These are phyloP conservation scores for Umimayanthus kanabou DNA, from an alignment of 92 coral and sea anemone genomes.

Conservation along the genomic window DNA sequence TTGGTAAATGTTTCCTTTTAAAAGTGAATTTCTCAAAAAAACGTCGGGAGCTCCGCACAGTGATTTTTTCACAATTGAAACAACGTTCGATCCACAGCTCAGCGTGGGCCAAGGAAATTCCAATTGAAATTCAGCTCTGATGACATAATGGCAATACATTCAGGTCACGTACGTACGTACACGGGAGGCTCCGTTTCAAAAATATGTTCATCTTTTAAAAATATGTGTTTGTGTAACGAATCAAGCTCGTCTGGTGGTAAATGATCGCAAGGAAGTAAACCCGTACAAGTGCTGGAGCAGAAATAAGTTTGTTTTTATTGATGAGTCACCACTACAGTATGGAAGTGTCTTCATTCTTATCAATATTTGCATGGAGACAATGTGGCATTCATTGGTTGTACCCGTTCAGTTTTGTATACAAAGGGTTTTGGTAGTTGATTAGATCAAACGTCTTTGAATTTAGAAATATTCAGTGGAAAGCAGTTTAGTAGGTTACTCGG, in stretches of 20 bases:
- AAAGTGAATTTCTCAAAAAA: not conserved
- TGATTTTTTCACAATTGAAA: not conserved
- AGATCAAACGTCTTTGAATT: no score
- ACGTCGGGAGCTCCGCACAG: not conserved
- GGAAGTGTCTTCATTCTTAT: not conserved
- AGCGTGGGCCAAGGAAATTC: not conserved
- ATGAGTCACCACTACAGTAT: not conserved
- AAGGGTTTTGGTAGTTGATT: no score
- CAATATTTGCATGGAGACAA: slow-evolving; percentile 4
- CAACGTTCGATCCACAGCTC: not conserved
- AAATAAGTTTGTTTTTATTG: no score
- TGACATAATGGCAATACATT: not conserved
- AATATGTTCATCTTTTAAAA: no score
- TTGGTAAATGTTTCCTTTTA: not conserved
- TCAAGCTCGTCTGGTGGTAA: not conserved
- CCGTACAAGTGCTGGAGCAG: not conserved
- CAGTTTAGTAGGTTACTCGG: not conserved
- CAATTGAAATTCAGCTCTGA: not conserved
- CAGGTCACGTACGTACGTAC: not conserved
- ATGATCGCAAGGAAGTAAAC: not conserved
- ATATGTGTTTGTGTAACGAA: not conserved
- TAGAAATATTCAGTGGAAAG: not conserved
- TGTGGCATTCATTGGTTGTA: not conserved
- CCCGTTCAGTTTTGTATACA: no score
- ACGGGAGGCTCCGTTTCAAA: not conserved